Conservation (phyloP, 2,888 invertebrate species). For the Pheosia tremula region DNA sequence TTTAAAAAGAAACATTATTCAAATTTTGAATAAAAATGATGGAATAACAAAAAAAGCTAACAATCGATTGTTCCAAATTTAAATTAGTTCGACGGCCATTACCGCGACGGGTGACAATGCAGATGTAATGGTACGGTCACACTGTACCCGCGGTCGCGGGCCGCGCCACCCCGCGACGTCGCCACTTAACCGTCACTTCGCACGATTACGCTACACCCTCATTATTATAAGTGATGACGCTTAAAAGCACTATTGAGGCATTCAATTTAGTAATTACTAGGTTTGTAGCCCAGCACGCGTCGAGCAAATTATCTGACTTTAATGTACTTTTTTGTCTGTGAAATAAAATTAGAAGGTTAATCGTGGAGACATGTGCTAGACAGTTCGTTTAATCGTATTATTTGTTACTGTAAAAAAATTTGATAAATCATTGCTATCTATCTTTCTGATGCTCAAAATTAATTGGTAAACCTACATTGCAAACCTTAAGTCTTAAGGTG, state of each 20-base stretch:
- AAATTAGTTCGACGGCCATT: constrained; percentile 60
- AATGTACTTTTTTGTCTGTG: constrained; percentile 50
- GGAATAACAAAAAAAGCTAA: constrained; percentile 12
- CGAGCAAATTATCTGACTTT: constrained; percentile 42
- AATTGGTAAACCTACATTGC: background rate
- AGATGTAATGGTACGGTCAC: constrained; percentile 69
- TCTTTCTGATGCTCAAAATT: constrained; percentile 4
- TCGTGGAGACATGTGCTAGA: constrained; percentile 1
- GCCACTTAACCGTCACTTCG: constrained; percentile 71
- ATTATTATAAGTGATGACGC: constrained; percentile 81
- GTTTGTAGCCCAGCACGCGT: constrained; percentile 61
- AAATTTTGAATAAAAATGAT: constrained; percentile 6
- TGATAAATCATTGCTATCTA: background rate
- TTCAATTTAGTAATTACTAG: constrained; percentile 83
- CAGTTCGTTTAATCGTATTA: background rate
- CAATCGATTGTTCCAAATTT: constrained; percentile 51
- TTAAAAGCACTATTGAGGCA: constrained; percentile 77
- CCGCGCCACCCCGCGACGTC: constrained; percentile 64
- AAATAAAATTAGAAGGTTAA: constrained; percentile 21
- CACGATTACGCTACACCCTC: constrained; percentile 70
- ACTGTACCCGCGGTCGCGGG: constrained; percentile 55
- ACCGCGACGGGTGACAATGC: constrained; percentile 60
- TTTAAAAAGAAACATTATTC: constrained; percentile 8
- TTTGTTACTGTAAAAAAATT: background rate
- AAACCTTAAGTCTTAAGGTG: background rate